Evolutionary conservation across 2,113 vertebrate genomes (phyloP), one percentile per base, ranked within the genome.

Genomic region (Etheostoma cragini): DNA sequence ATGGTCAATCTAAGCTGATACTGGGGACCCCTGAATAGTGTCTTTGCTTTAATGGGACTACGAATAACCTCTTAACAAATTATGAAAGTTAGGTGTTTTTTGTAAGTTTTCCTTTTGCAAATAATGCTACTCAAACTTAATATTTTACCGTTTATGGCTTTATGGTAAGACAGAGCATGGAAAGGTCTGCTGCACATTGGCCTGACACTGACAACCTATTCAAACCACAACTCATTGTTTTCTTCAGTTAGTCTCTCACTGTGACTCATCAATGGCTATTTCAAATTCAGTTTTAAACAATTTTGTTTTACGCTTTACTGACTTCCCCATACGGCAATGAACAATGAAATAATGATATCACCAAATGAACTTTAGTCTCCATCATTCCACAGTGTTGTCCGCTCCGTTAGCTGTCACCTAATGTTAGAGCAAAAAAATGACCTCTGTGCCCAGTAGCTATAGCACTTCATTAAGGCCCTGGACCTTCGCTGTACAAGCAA

Each of bases 391-490:
- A 69, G 68, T 67, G 75, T 56, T 52, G 71, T 85, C 76, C 72
- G 53, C 74, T 89, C 80, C 80, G 86, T 91, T 93, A 92, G 90
- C 90, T 91, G 92, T 93, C 92, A 92, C 81, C 45, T 78, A 58
- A 81, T 38, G 88, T 91, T 91, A 93, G 76, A 80, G 80, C 78
- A 84, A 78, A 61, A 33, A 71, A 77, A 61, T 53, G 88, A 89
- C 90, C 89, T 70, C 42, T 66, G 75, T 83, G 87, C 80, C 90
- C 87, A 46, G 58, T 56, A 76, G 86, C 78, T 83, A 88, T 74
- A 91, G 86, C 86, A 87, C 91, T 93, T 94, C 89, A 92, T 93
- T 93, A 94, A 85, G 77, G 79, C 77, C 35, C 86, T 24, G 69
- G 84, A 82, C 86, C 76, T 71, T 85, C 83, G 54, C 76, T 87